Evolutionary conservation across 2,113 vertebrate species (phyloP).

Genomic region (Megalops atlanticus): DNA sequence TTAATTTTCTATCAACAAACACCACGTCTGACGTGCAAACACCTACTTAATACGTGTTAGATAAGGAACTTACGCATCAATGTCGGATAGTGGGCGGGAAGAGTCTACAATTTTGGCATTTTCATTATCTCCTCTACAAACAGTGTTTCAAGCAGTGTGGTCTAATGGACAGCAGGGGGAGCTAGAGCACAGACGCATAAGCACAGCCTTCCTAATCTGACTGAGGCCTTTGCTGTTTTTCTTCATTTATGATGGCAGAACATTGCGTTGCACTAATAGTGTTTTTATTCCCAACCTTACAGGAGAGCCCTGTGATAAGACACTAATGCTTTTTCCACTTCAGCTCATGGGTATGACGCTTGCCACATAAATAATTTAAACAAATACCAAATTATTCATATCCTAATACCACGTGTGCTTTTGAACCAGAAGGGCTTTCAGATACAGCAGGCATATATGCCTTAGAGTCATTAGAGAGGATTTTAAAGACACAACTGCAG

Average conservation of each 20-base stretch:
- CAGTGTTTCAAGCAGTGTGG: neutral
- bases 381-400: conserved; percentile 48
- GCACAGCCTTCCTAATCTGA: neutral
- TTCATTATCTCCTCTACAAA: neutral
- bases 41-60: neutral
- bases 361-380: conserved; percentile 51
- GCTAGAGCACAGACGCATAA: neutral
- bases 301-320: neutral
- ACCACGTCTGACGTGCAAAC: neutral
- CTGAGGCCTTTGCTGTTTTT: conserved; percentile 29
- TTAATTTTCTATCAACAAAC: neutral
- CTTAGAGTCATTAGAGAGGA: neutral
- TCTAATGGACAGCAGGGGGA: conserved; percentile 25
- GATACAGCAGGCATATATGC: neutral
- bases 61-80: neutral
- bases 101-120: neutral
- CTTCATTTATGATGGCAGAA: conserved; percentile 19
- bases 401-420: conserved; percentile 39
- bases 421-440: conserved; percentile 31
- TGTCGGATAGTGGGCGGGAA: neutral
- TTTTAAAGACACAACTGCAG: neutral
- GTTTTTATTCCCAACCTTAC: neutral
- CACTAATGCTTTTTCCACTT: conserved; percentile 10
- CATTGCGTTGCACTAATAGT: conserved; percentile 15
- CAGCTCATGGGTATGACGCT: conserved; percentile 36